Conservation (phyloP, 2,888 invertebrate species). For the Bibio marci region DNA sequence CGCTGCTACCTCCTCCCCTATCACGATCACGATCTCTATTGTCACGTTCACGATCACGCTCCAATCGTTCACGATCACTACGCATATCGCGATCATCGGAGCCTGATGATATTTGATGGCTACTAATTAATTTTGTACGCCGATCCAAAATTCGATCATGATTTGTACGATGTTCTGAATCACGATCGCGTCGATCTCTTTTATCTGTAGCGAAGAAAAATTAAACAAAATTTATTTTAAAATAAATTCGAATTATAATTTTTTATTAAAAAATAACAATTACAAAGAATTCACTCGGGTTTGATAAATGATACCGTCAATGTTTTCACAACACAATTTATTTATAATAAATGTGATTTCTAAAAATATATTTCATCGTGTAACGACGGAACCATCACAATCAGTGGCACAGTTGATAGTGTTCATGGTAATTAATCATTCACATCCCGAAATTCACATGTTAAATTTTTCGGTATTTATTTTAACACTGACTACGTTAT, state of each 20-base stretch:
- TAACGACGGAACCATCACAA: too few relatives aligned
- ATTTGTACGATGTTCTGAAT: slow-evolving; percentile 68
- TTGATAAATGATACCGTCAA: too few relatives aligned
- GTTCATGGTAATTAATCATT: too few relatives aligned
- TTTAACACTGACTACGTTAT: too few relatives aligned
- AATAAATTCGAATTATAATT: not conserved
- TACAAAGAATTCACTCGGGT: too few relatives aligned
- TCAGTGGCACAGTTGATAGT: too few relatives aligned
- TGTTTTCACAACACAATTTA: too few relatives aligned
- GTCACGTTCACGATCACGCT: slow-evolving; percentile 21
- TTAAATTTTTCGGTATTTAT: too few relatives aligned
- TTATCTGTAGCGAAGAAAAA: slow-evolving; percentile 51
- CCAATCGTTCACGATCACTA: slow-evolving; percentile 13
- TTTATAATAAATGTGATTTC: too few relatives aligned
- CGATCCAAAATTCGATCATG: slow-evolving; percentile 57
- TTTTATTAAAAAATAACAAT: too few relatives aligned
- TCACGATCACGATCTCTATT: slow-evolving; percentile 13
- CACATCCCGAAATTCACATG: too few relatives aligned
- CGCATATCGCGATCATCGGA: slow-evolving; percentile 27
- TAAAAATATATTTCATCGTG: too few relatives aligned
- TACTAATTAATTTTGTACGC: slow-evolving; percentile 10
- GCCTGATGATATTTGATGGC: slow-evolving; percentile 11
- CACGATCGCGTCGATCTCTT: slow-evolving; percentile 40
- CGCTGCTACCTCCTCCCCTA: slow-evolving; percentile 11
- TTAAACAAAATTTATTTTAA: slow-evolving; percentile 3